phyloP scores from a whole-genome alignment of 2,113 vertebrate genomes.

The Rhynchopsitta pachyrhyncha region DNA sequence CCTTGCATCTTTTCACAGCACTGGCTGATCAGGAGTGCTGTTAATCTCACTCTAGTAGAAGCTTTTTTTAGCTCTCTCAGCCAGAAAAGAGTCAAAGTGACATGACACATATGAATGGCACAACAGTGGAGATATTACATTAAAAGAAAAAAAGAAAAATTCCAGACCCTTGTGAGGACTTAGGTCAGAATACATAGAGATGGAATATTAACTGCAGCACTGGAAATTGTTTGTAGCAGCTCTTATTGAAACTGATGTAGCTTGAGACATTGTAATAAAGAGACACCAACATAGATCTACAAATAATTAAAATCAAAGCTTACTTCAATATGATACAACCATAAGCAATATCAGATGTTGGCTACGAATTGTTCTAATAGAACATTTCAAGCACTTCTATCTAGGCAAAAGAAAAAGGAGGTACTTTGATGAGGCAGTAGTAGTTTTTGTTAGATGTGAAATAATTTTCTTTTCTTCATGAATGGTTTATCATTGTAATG shows the following conservation, averaged over 20 bases:
- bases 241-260: not conserved
- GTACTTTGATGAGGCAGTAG: not conserved
- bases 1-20: not conserved
- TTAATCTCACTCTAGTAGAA: conserved; percentile 15
- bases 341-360: not conserved
- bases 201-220: not conserved
- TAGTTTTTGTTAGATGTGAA: not conserved
- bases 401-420: not conserved
- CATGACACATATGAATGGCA: not conserved
- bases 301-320: not conserved
- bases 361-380: not conserved
- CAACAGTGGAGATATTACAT: conserved; percentile 1
- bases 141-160: not conserved
- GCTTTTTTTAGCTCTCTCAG: not conserved
- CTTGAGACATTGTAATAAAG: not conserved
- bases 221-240: not conserved
- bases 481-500: not conserved
- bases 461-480: not conserved
- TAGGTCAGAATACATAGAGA: not conserved
- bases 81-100: conserved; percentile 12
- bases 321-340: not conserved
- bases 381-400: not conserved
- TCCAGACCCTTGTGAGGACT: not conserved
- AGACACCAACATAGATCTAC: not conserved
- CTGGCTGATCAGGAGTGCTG: not conserved